Base-by-base conservation (phyloP, 2,888 invertebrate genomes). In the Monopis laevigella region DNA sequence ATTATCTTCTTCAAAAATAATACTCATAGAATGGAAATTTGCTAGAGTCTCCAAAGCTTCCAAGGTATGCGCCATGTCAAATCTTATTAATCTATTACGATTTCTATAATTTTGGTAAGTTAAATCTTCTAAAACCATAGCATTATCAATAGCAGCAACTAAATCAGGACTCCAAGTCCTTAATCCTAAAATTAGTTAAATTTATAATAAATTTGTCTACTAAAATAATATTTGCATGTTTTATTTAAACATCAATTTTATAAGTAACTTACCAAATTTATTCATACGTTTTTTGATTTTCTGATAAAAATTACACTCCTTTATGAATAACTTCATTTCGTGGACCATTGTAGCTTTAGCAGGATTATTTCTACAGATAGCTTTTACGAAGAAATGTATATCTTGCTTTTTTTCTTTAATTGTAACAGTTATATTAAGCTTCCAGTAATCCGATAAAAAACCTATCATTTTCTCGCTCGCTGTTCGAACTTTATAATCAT, bases 21-120 rank as follows among this genome's bases (percentile, higher is more conserved):
- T 64, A 2, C 78, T 65, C n/a, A 75, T 62, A 1, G 82, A 75
- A 46, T 84, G 85, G 47, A 84, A 75, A 46, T 69, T 65, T 1
- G 82, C 77, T 34, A 84, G 49, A 2, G 78, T 65, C 42, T 62
- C 59, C 36, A 84, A 54, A 21, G 81, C 80, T 50, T 67, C 60
- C 19, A 71, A 51, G 8, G 74, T 82, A 46, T 84, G 83, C 1
- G 64, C 57, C 39, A 68, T 55, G 45, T 83, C 82, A 35, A 83
- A 77, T 39, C 65, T 58, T 16, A 60, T 48, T 35, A 71, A 63
- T 57, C 69, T 74, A 47, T 70, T 55, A 19, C 58, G 55, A 27
- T 62, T 46, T 46, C 55, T 62, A 41, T 69, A 80, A n/a, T 65
- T 51, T 11, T 55, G 44, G 5, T 54, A 55, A 43, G 60, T 63